phyloP scores from a whole-genome alignment of 2,113 vertebrate species.

The Lota lota region DNA sequence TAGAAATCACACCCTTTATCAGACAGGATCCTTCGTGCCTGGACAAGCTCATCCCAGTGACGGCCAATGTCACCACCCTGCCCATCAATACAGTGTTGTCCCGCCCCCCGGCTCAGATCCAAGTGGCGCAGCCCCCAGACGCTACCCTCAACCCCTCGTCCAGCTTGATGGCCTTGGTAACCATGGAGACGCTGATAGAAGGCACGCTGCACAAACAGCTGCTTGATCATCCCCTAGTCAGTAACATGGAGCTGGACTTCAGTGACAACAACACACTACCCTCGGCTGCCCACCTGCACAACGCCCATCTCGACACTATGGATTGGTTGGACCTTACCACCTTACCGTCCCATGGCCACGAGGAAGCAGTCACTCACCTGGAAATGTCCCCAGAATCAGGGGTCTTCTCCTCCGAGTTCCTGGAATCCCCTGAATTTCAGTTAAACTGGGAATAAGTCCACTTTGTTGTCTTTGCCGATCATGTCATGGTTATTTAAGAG shows the following conservation, averaged over 20 bases:
- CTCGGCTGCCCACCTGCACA: slow-evolving; percentile 80
- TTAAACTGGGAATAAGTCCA: slow-evolving; percentile 84
- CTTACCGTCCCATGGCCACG: slow-evolving; percentile 64
- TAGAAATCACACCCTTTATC: slow-evolving; percentile 91
- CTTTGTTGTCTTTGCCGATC: slow-evolving; percentile 5
- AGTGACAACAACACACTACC: slow-evolving; percentile 36
- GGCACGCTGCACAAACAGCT: slow-evolving; percentile 81
- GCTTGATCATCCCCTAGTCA: slow-evolving; percentile 77
- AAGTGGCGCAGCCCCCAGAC: slow-evolving; percentile 79
- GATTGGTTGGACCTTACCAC: slow-evolving; percentile 95
- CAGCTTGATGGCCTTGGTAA: slow-evolving; percentile 71
- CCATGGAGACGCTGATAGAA: slow-evolving; percentile 85
- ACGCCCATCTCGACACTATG: slow-evolving; percentile 87
- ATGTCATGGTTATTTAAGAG: no score
- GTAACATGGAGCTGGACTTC: slow-evolving; percentile 80
- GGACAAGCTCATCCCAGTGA: slow-evolving; percentile 89
- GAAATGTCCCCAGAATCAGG: slow-evolving; percentile 68
- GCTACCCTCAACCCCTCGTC: slow-evolving; percentile 70
- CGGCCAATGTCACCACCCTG: slow-evolving; percentile 90
- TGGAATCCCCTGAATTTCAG: slow-evolving; percentile 87
- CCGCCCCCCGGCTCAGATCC: slow-evolving; percentile 87
- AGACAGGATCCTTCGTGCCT: slow-evolving; percentile 83
- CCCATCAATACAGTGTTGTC: slow-evolving; percentile 88
- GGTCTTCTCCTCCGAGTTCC: slow-evolving; percentile 80
- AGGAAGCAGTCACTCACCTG: slow-evolving; percentile 82